Base-by-base conservation (phyloP, 2,113 vertebrate species). In the Oreocharis arfaki region DNA sequence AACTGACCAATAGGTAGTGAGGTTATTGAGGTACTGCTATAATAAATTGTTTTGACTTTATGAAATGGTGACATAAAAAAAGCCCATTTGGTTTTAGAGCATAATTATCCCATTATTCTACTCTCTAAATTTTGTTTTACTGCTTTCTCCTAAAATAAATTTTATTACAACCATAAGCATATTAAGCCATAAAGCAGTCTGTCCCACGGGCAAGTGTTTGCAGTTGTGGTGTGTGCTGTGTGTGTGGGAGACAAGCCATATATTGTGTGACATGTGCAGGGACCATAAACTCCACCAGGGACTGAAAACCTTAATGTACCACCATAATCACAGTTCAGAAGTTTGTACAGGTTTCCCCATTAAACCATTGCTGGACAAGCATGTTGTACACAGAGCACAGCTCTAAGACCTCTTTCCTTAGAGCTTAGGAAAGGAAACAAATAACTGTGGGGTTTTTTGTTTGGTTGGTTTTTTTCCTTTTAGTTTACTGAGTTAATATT, bases 81-180 rank as follows among this genome's bases (percentile, higher is more conserved):
- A 89, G 70, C 50, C 88, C 75, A 80, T 96, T 95, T 84, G 64
- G 55, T 79, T 97, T 96, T 69, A 65, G 63, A 32, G 37, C 67
- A 80, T 95, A 97, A 98, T 97, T 97, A 97, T 89, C 82, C 67
- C 71, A 82, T 96, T 96, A 92, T 93, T 96, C 83, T 95, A 67
- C 89, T 95, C 86, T 67, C 84, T 85, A 93, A 97, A 91, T 96
- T 96, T 87, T 86, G 81, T 92, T 97, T 97, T 96, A 97, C 90
- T 92, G 82, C 80, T 73, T 91, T 90, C 94, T 96, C 81, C 84
- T 95, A 89, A 95, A 90, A 96, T 53, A 91, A 87, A 69, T 96
- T 97, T 97, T 95, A 97, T 96, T 94, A 76, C 84, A 74, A 50
- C 56, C 42, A 30, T 83, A 49, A 90, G 91, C 65, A n/a, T 75